These are phyloP conservation scores for Drosophila maculinotata DNA, from an alignment of 2,888 invertebrate genomes.

Conservation along the genomic window DNA sequence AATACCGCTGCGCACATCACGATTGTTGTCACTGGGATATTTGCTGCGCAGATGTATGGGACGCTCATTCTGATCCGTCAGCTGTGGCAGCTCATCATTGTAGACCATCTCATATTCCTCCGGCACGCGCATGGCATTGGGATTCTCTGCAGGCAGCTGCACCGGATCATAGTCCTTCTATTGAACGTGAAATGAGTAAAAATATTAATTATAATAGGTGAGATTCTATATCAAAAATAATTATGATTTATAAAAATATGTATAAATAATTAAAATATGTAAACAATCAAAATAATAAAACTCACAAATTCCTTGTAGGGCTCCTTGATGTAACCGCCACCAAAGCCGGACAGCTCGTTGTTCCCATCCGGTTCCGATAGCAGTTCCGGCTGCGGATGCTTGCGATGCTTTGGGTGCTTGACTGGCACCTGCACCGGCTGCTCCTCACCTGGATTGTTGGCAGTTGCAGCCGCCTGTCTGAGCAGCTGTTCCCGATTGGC, in stretches of 20 bases:
- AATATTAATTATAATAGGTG: too few relatives aligned
- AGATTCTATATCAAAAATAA: too few relatives aligned
- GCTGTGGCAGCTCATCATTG: slow-evolving; percentile 79
- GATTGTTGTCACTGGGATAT: slow-evolving; percentile 81
- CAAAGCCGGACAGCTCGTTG: slow-evolving; percentile 59
- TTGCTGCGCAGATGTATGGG: slow-evolving; percentile 83
- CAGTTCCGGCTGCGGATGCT: slow-evolving; percentile 69
- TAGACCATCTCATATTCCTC: slow-evolving; percentile 84
- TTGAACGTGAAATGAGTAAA: background rate
- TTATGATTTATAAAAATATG: too few relatives aligned
- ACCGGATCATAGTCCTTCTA: slow-evolving; percentile 81
- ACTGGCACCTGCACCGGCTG: slow-evolving; percentile 29
- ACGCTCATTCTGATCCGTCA: slow-evolving; percentile 74
- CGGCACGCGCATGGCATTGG: slow-evolving; percentile 64
- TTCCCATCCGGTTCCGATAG: slow-evolving; percentile 60
- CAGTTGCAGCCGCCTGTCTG: slow-evolving; percentile 64
- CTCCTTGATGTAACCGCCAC: slow-evolving; percentile 43
- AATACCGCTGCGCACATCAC: slow-evolving; percentile 83
- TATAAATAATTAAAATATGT: too few relatives aligned
- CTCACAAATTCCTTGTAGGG: slow-evolving; percentile 75
- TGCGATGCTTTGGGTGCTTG: slow-evolving; percentile 62
- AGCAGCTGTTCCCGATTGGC: slow-evolving; percentile 79
- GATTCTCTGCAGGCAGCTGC: slow-evolving; percentile 50
- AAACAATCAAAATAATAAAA: too few relatives aligned
- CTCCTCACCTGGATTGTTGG: slow-evolving; percentile 35